Percentiles rank a stretch among this genome's conserved stretches.
Conservation (phyloP, 2,113 vertebrate genomes). For the Felis chaus region DNA sequence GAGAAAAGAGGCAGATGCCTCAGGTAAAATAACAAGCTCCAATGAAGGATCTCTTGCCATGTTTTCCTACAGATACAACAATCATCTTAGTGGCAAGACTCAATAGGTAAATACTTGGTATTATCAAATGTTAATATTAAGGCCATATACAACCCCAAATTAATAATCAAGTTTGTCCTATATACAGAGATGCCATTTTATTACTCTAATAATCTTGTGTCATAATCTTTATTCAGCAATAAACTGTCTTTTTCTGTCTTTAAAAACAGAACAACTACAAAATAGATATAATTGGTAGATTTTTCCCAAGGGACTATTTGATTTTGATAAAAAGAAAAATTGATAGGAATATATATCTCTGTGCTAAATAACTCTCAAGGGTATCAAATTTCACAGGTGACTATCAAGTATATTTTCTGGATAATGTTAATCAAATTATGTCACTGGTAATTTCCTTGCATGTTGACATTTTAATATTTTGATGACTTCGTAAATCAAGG, state of each 20-base stretch:
- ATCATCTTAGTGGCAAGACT: not conserved
- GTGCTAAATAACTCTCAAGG: not conserved
- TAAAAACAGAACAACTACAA: not conserved
- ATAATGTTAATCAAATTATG: not conserved
- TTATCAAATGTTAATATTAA: not conserved
- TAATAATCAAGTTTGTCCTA: not conserved
- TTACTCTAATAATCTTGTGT: not conserved
- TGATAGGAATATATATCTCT: not conserved
- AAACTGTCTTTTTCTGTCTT: not conserved
- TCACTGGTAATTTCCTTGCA: not conserved
- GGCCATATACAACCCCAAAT: not conserved
- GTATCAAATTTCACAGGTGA: not conserved
- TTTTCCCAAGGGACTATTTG: not conserved
- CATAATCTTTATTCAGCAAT: not conserved
- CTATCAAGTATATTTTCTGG: conserved; percentile 13
- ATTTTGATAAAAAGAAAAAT: not conserved
- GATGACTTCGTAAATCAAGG: not conserved
- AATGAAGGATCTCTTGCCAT: not conserved
- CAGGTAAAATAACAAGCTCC: not conserved
- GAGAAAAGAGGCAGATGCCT: not conserved
- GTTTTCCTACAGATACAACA: not conserved
- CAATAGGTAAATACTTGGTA: not conserved
- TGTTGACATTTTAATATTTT: conserved; percentile 3
- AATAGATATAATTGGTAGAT: not conserved
- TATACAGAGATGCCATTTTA: not conserved